These are phyloP conservation scores for Leucoraja erinaceus DNA, from an alignment of 2,113 vertebrate genomes.

Conservation along the genomic window DNA sequence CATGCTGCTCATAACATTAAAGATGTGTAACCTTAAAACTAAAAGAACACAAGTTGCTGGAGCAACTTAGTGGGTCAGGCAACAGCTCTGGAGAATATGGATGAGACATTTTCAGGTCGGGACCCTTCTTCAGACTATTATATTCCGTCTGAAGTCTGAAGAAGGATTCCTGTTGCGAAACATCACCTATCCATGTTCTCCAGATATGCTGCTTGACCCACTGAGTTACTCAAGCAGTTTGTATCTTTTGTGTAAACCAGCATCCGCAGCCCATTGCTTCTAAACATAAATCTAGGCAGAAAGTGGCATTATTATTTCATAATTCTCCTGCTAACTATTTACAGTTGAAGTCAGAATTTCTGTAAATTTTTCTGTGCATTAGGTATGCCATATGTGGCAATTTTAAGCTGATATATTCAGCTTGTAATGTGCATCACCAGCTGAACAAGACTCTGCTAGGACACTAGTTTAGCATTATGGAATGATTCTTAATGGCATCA, in stretches of 20 bases:
- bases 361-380: neutral
- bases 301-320: neutral
- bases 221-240: no score
- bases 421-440: conserved; percentile 10
- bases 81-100: no score
- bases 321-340: neutral
- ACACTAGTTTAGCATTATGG: neutral
- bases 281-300: neutral
- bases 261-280: no score
- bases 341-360: neutral
- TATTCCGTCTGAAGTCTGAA: no score
- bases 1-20: neutral
- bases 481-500: conserved; percentile 32
- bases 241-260: no score
- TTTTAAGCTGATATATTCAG: conserved; percentile 22
- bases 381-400: conserved; percentile 14
- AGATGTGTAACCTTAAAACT: neutral
- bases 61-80: no score
- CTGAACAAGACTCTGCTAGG: conserved; percentile 11
- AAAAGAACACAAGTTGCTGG: no score
- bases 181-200: no score
- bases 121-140: no score
- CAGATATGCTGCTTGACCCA: no score
- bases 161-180: no score
- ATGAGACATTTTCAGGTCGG: no score